Conservation (phyloP, 1,140 invertebrate species). For the Caerostris extrusa region DNA sequence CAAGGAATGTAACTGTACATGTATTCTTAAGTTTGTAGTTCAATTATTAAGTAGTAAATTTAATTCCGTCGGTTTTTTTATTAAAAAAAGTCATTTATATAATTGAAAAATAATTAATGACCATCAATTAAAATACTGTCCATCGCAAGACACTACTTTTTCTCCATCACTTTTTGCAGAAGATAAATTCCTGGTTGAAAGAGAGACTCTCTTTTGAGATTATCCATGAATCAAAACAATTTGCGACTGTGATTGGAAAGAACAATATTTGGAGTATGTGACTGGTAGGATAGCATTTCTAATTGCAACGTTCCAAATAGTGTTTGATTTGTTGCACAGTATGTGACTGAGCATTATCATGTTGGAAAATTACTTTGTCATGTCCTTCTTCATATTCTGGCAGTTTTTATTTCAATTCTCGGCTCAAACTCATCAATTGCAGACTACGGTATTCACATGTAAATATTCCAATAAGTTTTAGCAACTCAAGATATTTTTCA, state of each 20-base stretch:
- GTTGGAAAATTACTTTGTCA: neutral
- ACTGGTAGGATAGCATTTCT: neutral
- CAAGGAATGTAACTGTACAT: too few relatives aligned
- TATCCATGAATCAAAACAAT: neutral
- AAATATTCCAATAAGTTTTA: too few relatives aligned
- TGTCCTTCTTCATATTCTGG: neutral
- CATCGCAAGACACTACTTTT: neutral
- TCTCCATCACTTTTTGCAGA: neutral
- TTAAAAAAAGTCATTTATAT: too few relatives aligned
- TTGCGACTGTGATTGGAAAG: neutral
- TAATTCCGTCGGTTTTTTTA: too few relatives aligned
- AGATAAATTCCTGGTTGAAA: neutral
- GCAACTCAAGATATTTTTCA: too few relatives aligned
- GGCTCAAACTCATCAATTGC: neutral
- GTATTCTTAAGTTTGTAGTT: too few relatives aligned
- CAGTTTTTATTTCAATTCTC: neutral
- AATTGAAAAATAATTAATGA: too few relatives aligned
- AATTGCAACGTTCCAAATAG: neutral
- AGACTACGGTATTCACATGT: too few relatives aligned
- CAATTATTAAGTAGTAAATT: too few relatives aligned
- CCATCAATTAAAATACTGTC: neutral
- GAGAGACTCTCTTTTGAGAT: neutral
- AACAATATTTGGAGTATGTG: neutral
- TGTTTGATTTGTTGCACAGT: neutral
- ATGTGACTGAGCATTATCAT: neutral